Percentiles rank a stretch among this genome's conserved stretches.
These are phyloP conservation scores for Lepidostoma basale DNA, from an alignment of 1,140 invertebrate genomes.

Conservation along the genomic window DNA sequence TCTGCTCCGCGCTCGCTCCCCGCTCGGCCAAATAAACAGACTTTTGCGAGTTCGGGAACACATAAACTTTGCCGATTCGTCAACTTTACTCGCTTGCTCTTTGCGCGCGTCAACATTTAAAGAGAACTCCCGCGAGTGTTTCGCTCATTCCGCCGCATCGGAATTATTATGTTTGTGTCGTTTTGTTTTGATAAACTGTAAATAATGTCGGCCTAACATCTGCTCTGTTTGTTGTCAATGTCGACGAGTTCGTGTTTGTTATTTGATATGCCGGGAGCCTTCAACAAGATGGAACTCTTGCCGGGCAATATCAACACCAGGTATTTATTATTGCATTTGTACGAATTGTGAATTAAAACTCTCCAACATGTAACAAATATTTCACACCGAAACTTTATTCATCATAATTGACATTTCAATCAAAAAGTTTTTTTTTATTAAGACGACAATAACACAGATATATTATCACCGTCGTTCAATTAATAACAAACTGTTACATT, in stretches of 20 bases:
- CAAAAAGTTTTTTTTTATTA: no score
- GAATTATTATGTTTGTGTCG: neutral
- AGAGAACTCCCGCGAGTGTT: neutral
- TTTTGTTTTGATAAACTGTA: slow-evolving; percentile 7
- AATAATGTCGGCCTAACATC: slow-evolving; percentile 9
- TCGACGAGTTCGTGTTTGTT: slow-evolving; percentile 25
- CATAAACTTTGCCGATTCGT: neutral
- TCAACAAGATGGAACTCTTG: slow-evolving; percentile 33
- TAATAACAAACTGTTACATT: no score
- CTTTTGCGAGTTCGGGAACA: neutral
- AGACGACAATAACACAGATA: no score
- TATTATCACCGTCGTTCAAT: no score
- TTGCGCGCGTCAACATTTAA: neutral
- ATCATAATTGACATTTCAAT: no score
- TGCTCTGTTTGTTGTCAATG: slow-evolving; percentile 8
- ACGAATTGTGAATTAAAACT: no score
- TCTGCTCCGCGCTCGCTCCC: neutral
- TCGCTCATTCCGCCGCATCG: neutral
- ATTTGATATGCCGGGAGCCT: slow-evolving; percentile 34
- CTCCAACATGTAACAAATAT: no score
- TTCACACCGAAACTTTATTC: no score
- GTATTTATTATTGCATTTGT: slow-evolving; percentile 5
- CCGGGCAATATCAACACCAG: slow-evolving; percentile 12
- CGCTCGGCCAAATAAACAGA: neutral
- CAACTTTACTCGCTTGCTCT: neutral